Evolutionary conservation across 2,797 vertebrate species (phyloP), one percentile per base, ranked within the genome.

Genomic region (Sparidentex hasta): DNA sequence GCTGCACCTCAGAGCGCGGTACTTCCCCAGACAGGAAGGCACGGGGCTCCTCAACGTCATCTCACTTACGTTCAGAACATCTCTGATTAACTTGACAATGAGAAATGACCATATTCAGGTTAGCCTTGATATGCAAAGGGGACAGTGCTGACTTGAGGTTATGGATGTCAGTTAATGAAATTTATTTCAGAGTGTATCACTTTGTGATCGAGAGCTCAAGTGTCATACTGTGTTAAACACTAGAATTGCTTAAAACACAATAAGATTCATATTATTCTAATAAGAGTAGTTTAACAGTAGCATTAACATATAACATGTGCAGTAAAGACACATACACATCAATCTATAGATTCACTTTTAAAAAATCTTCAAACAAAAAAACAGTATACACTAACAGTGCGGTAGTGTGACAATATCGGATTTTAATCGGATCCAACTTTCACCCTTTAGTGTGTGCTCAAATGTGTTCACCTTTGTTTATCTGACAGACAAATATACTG

Each of bases 1-100:
- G 86, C 95, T 94, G 92, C 97, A 97, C 73, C 95, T 94, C 78
- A 98, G 92, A 46, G 96, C 95, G 38, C 83, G 93, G 88, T 96
- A 97, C 87, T 97, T 97, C 55, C 96, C 96, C 91, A 97, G 64
- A 62, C 89, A 93, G 29, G 96, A 93, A 1, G 93, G 90, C 1
- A 25, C 75, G 11, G 93, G 81, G 87, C 87, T 93, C 52, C 92
- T 89, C 68, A 94, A 84, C 20, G 92, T 96, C 67, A 92, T 93
- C 94, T 98, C 97, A 64, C 78, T 94, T 82, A 96, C 90, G 47
- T 94, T 96, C 86, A 97, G 78, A 80, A 96, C 91, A 73, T 97
- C 97, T 87, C 96, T 93, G 74, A 97, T 96, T 51, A 98, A 78
- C 97, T 97, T 55, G 52, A 75, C 46, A 83, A 6, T 78, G 21